Evolutionary conservation across 2,797 vertebrate species (phyloP), one percentile per base, ranked within the genome.

Genomic region (Zenarchopterus dispar): DNA sequence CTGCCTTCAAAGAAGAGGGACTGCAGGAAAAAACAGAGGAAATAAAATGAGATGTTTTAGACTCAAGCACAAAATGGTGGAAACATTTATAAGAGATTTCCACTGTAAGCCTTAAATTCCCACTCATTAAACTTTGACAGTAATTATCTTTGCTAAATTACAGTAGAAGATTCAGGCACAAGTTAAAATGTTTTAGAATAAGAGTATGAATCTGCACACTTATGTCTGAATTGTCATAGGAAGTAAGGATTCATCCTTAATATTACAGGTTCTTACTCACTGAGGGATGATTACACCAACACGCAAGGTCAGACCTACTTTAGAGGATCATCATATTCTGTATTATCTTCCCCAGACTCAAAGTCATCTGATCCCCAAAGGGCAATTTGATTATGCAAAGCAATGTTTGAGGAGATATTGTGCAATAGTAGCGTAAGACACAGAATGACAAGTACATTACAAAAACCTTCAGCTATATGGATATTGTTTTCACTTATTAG

Each of bases 1-100:
- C 83, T 70, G 89, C 88, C 89, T 85, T 89, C 78, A 84, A 63
- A 77, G 89, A 90, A 81, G 91, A 89, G 62, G 90, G 85, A 87
- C 93, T 94, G 89, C 53, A 84, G 71, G 85, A 57, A 85, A 49
- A 54, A 63, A 19, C 53, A 67, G 47, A 73, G 52, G 70, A 69
- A 65, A 82, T 51, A 24, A 84, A 58, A 71, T 15, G 49, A 61
- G 16, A n/a, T 0, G 0, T 42, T 77, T 81, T 53, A 81, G 53
- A 80, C 62, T 72, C 31, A 57, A 43, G 56, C 15, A 31, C 11
- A 31, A 18, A 22, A 51, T 50, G 43, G 55, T 67, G n/a, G 75
- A 42, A 54, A 22, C 46, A 79, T 54, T 24, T 15, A 13, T 13
- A 39, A 15, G 13, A 3, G 36, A 15, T 58, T 81, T 59, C 75